Conservation (phyloP, 2,113 vertebrate genomes). For the Amphilophus citrinellus region DNA sequence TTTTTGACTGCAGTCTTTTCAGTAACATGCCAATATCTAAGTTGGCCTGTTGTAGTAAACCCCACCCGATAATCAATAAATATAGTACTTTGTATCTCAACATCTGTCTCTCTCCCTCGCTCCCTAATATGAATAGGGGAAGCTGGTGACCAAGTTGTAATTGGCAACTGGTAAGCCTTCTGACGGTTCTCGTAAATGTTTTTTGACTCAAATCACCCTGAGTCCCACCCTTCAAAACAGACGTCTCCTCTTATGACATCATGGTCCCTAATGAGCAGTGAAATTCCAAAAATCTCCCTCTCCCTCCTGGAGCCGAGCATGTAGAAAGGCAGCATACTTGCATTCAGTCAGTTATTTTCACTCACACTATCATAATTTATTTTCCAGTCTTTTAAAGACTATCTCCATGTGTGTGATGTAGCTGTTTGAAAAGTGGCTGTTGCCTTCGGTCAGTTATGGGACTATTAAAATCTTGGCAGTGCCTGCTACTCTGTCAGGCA, state of each 20-base stretch:
- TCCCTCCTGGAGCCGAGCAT: slow-evolving; percentile 10
- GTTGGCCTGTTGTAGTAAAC: slow-evolving; percentile 33
- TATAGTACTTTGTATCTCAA: background rate
- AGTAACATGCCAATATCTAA: slow-evolving; percentile 41
- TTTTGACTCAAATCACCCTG: slow-evolving; percentile 71
- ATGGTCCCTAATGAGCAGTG: slow-evolving; percentile 61
- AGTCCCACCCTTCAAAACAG: slow-evolving; percentile 79
- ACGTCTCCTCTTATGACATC: slow-evolving; percentile 70
- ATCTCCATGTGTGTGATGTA: background rate
- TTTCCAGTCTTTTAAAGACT: background rate
- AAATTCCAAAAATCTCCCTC: slow-evolving; percentile 28
- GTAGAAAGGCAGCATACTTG: background rate
- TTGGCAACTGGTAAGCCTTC: slow-evolving; percentile 43
- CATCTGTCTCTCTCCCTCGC: background rate
- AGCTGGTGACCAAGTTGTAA: slow-evolving; percentile 53
- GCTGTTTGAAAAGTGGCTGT: background rate
- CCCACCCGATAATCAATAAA: slow-evolving; percentile 35
- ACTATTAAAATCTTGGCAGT: background rate
- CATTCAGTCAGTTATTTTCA: background rate
- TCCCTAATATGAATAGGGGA: slow-evolving; percentile 18
- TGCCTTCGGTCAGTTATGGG: background rate
- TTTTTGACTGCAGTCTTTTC: slow-evolving; percentile 34
- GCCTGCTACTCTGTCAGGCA: background rate
- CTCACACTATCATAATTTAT: background rate
- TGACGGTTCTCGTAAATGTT: slow-evolving; percentile 76